Evolutionary conservation across 1,140 invertebrate species (phyloP), one percentile per base, ranked within the genome.

Genomic region (Vollenhovia emeryi): DNA sequence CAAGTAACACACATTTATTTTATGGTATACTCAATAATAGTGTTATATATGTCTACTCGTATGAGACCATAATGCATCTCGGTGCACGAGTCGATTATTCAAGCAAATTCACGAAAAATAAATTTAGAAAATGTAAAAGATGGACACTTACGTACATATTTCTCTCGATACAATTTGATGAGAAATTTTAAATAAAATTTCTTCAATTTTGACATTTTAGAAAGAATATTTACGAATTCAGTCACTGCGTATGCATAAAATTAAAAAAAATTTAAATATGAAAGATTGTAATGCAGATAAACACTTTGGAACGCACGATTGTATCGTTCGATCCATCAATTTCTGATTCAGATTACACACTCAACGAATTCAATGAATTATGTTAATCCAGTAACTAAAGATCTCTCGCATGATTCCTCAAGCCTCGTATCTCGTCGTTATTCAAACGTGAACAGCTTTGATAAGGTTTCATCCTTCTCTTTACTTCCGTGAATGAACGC

Each of bases 381-480:
- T 73, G 66, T 82, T 73, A 82, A 82, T 71, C 36, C 50, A n/a
- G 18, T 24, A 33, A 52, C 18, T 71, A 71, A 55, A 52, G 40
- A 84, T 79, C 43, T 57, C 27, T 82, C 27, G 50, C 40, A 27
- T 45, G 50, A 59, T 40, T 59, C n/a, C 36, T 82, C 27, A 82
- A 57, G 73, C 24, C 78, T 52, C 59, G 21, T 68, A 40, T 52
- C 75, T 40, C 21, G 30, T 68, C 36, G 24, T 71, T 48, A 7
- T 43, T 82, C 50, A 73, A 73, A 82, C 40, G 27, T 71, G 64
- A 80, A 71, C 50, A 71, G 50, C 66, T 45, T 73, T 73, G 66
- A 82, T 73, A 82, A 73, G 13, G n/a, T 57, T 33, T 50, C 7
- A 18, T 83, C 24, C 24, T 52, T 57, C 33, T 48, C 64, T n/a